Conservation (phyloP, 2,797 vertebrate species). For the Dryobates pubescens region DNA sequence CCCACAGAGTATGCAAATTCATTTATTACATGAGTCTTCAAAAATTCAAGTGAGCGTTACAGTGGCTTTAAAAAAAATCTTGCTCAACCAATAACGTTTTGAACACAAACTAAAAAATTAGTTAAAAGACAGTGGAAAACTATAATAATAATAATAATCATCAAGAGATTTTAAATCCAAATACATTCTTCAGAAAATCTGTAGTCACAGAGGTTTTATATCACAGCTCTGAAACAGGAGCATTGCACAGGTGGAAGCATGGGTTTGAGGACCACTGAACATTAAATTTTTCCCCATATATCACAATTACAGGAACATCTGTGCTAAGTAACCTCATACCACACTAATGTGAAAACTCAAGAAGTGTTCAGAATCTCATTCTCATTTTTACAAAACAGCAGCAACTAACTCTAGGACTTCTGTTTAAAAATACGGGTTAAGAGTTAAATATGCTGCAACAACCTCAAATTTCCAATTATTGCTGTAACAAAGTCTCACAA, state of each 20-base stretch:
- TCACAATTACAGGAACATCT: slow-evolving; percentile 6
- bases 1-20: background rate
- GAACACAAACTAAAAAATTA: background rate
- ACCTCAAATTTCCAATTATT: background rate
- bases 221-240: background rate
- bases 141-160: background rate
- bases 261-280: background rate
- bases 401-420: background rate
- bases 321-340: background rate
- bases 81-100: background rate
- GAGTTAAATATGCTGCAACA: background rate
- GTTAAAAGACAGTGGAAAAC: background rate
- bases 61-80: background rate
- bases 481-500: background rate
- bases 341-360: background rate
- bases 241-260: background rate
- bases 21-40: background rate
- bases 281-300: background rate
- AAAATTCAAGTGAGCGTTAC: background rate
- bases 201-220: background rate
- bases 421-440: background rate
- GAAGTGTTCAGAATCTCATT: background rate
- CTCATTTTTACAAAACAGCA: background rate
- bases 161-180: too few species aligned
- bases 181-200: background rate